Percentiles rank a stretch among this genome's conserved stretches.
Conservation (phyloP, 2,113 vertebrate species). For the Triplophysa tibetana region DNA sequence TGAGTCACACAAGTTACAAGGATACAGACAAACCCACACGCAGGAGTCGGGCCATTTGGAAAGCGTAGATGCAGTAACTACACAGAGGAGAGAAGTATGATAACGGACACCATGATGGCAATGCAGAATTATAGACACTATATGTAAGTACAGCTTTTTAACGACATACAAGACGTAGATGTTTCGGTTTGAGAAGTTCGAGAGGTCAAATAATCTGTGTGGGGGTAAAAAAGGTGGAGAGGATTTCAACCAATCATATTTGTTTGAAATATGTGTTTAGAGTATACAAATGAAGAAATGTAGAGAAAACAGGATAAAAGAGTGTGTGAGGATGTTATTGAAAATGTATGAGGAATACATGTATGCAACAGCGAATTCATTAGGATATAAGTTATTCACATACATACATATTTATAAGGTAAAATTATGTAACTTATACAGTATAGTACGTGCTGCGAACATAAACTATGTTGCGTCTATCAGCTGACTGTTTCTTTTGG, state of each 20-base stretch:
- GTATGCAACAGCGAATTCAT: background rate
- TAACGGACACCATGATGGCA: constrained; percentile 58
- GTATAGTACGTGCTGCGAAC: background rate
- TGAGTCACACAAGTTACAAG: constrained; percentile 58
- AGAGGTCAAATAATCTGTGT: background rate
- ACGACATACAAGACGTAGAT: background rate
- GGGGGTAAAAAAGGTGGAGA: background rate
- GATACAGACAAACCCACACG: constrained; percentile 53
- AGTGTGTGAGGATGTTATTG: background rate
- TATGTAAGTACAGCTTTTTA: constrained; percentile 63
- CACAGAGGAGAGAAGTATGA: constrained; percentile 60
- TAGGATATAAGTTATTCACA: constrained; percentile 5
- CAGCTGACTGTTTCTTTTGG: background rate
- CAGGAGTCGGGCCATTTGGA: constrained; percentile 13
- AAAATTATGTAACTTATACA: constrained; percentile 17
- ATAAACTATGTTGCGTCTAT: background rate
- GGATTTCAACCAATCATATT: background rate
- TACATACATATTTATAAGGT: constrained; percentile 32
- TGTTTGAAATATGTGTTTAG: background rate
- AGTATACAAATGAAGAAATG: background rate
- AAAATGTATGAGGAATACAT: background rate
- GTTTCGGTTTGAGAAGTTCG: constrained; percentile 11
- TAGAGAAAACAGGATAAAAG: background rate
- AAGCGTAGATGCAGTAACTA: constrained; percentile 19
- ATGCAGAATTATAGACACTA: constrained; percentile 54